A percentile compares a stretch with the other conserved stretches of the same genome.
Conservation (phyloP, 2,797 vertebrate species). For the Pseudochirops cupreus region DNA sequence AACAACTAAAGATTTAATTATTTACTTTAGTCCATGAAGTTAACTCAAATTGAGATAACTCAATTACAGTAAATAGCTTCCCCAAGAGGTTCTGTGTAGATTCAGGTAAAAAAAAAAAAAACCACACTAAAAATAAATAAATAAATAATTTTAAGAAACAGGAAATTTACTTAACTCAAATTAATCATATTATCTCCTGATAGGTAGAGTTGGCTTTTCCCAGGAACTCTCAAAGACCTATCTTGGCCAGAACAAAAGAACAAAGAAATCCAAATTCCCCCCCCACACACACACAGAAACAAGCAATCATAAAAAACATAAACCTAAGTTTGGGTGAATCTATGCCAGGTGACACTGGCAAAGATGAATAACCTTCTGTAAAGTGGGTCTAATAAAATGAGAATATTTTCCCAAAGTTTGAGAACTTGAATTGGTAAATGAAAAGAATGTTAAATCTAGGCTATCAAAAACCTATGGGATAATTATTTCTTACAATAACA, state of each 20-base stretch:
- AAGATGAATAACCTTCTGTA: slow-evolving; percentile 17
- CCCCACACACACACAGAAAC: no score
- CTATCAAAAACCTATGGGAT: slow-evolving; percentile 36
- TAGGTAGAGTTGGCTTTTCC: slow-evolving; percentile 1
- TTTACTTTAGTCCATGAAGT: neutral
- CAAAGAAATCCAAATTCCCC: neutral
- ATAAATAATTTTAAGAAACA: neutral
- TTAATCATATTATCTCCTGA: slow-evolving; percentile 5
- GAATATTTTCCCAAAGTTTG: slow-evolving; percentile 14
- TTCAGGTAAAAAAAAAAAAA: neutral
- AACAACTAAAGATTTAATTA: neutral
- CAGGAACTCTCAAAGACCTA: neutral
- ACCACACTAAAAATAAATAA: neutral
- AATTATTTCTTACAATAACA: neutral
- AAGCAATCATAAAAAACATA: neutral
- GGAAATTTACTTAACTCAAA: neutral
- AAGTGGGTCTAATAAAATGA: slow-evolving; percentile 38
- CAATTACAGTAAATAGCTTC: neutral
- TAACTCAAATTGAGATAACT: neutral
- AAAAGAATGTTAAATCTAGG: slow-evolving; percentile 16
- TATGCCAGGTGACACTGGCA: neutral
- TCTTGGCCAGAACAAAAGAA: slow-evolving; percentile 26
- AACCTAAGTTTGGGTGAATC: neutral
- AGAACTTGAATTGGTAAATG: slow-evolving; percentile 41
- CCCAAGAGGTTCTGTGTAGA: neutral